Percentiles rank a stretch among this genome's conserved stretches.
Conservation (phyloP, 2,113 vertebrate genomes). For the Istiophorus platypterus region DNA sequence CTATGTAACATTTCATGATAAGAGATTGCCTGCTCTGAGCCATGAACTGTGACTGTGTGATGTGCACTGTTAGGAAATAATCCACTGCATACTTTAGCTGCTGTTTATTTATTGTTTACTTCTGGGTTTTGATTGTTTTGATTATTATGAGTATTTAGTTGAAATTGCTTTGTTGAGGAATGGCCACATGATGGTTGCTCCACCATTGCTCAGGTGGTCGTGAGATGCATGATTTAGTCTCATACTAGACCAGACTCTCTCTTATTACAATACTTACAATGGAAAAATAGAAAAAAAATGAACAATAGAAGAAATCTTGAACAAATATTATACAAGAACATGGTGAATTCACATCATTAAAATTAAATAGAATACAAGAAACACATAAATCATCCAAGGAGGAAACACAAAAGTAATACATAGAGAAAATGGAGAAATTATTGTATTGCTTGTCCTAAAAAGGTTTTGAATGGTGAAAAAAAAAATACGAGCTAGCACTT, state of each 20-base stretch:
- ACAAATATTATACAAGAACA: too few species aligned
- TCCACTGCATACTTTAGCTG: background rate
- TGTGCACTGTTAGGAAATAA: background rate
- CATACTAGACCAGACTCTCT: background rate
- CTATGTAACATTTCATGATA: background rate
- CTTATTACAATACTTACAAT: too few species aligned
- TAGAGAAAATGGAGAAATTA: too few species aligned
- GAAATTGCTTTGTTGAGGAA: background rate
- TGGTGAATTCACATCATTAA: too few species aligned
- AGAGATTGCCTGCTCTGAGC: background rate
- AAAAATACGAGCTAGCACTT: too few species aligned
- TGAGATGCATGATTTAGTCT: background rate
- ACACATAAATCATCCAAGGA: too few species aligned
- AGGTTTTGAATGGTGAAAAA: too few species aligned
- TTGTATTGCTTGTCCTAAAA: too few species aligned
- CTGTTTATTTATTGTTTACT: background rate
- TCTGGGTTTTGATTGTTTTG: too few species aligned
- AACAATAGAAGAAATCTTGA: too few species aligned
- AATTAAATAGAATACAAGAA: too few species aligned
- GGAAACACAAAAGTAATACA: too few species aligned
- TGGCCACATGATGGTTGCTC: background rate
- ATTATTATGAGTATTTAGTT: background rate
- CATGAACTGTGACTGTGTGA: slow-evolving; percentile 8
- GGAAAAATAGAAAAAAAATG: background rate
- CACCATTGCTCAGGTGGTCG: background rate